phyloP scores from a whole-genome alignment of 2,113 vertebrate genomes.

The Vombatus ursinus region DNA sequence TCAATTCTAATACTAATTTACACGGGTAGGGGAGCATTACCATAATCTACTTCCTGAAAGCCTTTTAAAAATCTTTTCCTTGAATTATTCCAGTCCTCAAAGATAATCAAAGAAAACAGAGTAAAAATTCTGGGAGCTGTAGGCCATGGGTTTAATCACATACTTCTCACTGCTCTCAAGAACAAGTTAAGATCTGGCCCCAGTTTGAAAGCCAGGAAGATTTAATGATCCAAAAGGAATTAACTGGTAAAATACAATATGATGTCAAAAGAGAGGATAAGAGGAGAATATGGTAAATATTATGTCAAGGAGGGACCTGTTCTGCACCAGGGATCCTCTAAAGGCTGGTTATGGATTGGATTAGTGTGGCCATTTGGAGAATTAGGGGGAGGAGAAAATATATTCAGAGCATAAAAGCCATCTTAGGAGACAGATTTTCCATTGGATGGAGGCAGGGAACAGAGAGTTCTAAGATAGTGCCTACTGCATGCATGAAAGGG shows the following conservation, averaged over 20 bases:
- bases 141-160: neutral
- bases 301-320: neutral
- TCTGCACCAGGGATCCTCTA: neutral
- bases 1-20: neutral
- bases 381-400: neutral
- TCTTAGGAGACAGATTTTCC: neutral
- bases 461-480: neutral
- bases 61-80: conserved; percentile 12
- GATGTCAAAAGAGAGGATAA: neutral
- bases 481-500: neutral
- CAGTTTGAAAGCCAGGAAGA: conserved; percentile 32
- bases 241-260: neutral
- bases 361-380: neutral
- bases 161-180: conserved; percentile 3
- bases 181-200: conserved; percentile 35
- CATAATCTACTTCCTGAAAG: neutral
- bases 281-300: neutral
- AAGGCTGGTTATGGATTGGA: neutral
- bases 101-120: neutral
- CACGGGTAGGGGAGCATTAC: no score
- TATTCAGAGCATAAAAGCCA: neutral
- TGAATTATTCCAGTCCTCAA: conserved; percentile 33
- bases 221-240: conserved; percentile 15
- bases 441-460: neutral
- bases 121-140: conserved; percentile 23